These are phyloP conservation scores for Lissonota sp. DNA, from an alignment of 2,888 invertebrate genomes.

Conservation along the genomic window DNA sequence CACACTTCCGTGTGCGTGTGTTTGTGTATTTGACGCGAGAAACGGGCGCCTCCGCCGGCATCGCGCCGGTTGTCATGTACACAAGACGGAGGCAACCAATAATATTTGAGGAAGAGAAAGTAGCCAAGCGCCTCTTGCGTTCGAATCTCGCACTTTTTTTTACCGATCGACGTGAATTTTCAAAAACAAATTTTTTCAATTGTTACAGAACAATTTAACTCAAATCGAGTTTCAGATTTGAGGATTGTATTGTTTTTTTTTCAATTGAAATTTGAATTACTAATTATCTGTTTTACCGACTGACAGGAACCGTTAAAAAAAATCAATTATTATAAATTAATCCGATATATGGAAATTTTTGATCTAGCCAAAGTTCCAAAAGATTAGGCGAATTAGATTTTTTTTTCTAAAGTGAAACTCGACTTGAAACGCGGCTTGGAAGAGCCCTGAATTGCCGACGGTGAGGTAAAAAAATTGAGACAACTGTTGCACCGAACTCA, in stretches of 20 bases:
- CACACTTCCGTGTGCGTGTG: too few relatives aligned
- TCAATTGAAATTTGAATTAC: too few relatives aligned
- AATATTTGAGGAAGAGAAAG: conserved; percentile 14
- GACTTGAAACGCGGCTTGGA: too few relatives aligned
- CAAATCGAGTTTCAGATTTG: too few relatives aligned
- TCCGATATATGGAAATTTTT: neutral
- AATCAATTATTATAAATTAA: neutral
- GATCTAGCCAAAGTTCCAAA: neutral
- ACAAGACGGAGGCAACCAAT: conserved; percentile 60
- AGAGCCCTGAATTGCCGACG: too few relatives aligned
- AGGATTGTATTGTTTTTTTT: too few relatives aligned
- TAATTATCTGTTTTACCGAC: neutral
- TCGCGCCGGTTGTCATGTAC: conserved; percentile 62
- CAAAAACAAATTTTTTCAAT: too few relatives aligned
- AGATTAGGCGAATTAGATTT: too few relatives aligned
- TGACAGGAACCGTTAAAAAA: neutral
- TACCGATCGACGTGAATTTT: conserved; percentile 13
- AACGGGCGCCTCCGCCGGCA: conserved; percentile 58
- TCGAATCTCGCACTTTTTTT: conserved; percentile 32
- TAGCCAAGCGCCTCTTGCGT: conserved; percentile 15
- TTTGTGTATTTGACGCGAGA: conserved; percentile 42
- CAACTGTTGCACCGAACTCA: too few relatives aligned
- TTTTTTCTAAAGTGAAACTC: too few relatives aligned
- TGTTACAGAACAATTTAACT: too few relatives aligned
- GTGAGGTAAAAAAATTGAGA: too few relatives aligned